Evolutionary conservation across 2,888 invertebrate species (phyloP).

Genomic region (Meiosimyza decipiens): DNA sequence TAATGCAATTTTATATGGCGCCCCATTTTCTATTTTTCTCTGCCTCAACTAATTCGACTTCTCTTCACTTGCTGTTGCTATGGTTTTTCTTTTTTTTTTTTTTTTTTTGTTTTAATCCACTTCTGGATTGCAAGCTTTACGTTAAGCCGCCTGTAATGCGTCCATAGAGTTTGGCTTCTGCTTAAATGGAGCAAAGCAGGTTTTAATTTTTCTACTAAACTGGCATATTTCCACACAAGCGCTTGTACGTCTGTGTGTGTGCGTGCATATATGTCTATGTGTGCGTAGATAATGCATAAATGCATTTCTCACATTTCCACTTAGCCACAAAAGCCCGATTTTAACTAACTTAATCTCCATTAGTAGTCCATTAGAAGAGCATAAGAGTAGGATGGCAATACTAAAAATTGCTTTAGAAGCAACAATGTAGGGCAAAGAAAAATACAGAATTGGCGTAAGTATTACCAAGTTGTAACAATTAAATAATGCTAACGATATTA

Average conservation of each 20-base stretch:
- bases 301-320: slow-evolving; percentile 3
- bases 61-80: not conserved
- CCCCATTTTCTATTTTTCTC: too few species aligned
- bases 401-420: not conserved
- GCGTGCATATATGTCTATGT: not conserved
- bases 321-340: slow-evolving; percentile 6
- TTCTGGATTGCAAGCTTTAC: not conserved
- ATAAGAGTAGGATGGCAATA: slow-evolving; percentile 5
- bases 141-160: slow-evolving; percentile 18
- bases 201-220: slow-evolving; percentile 17
- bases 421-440: not conserved
- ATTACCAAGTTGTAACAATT: not conserved
- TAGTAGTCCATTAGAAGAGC: slow-evolving; percentile 7
- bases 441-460: not conserved
- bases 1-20: too few species aligned
- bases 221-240: slow-evolving; percentile 1
- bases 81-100: not conserved
- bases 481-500: too few species aligned
- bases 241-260: slow-evolving; percentile 11
- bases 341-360: slow-evolving; percentile 29
- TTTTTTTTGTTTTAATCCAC: not conserved
- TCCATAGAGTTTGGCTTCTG: slow-evolving; percentile 21
- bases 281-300: slow-evolving; percentile 33
- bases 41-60: not conserved
- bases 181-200: slow-evolving; percentile 14